A percentile compares a stretch with the other conserved stretches of the same genome.
Conservation (phyloP, 1,140 invertebrate species). For the Zeugodacus cucurbitae region DNA sequence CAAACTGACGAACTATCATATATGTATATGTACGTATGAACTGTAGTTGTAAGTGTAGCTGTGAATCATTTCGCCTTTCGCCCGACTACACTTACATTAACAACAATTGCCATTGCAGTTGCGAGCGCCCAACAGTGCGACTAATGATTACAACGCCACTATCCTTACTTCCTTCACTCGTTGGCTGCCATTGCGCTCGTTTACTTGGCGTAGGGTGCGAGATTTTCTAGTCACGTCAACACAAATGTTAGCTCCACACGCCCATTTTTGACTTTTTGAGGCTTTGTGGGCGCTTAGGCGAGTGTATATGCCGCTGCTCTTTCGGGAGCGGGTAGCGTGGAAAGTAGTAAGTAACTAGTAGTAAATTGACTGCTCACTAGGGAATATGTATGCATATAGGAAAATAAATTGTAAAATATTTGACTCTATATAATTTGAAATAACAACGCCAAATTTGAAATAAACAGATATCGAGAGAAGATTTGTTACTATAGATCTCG, state of each 20-base stretch:
- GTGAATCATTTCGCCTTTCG: no score
- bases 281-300: background rate
- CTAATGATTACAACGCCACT: conserved; percentile 26
- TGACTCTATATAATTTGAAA: no score
- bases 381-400: no score
- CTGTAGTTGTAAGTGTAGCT: background rate
- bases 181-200: background rate
- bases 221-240: background rate
- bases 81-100: background rate
- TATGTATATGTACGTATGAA: background rate
- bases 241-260: conserved; percentile 6
- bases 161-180: background rate
- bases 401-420: no score
- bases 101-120: background rate
- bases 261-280: conserved; percentile 8
- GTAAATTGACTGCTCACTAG: background rate
- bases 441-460: no score
- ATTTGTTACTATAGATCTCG: no score
- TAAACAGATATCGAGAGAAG: no score
- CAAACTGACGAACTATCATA: background rate
- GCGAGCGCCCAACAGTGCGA: background rate
- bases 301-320: no score
- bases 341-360: background rate
- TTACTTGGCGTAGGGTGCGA: background rate
- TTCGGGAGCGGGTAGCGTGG: background rate